Evolutionary conservation across 1,140 invertebrate species (phyloP), one percentile per base, ranked within the genome.

Genomic region (Philopotamus ludificatus): DNA sequence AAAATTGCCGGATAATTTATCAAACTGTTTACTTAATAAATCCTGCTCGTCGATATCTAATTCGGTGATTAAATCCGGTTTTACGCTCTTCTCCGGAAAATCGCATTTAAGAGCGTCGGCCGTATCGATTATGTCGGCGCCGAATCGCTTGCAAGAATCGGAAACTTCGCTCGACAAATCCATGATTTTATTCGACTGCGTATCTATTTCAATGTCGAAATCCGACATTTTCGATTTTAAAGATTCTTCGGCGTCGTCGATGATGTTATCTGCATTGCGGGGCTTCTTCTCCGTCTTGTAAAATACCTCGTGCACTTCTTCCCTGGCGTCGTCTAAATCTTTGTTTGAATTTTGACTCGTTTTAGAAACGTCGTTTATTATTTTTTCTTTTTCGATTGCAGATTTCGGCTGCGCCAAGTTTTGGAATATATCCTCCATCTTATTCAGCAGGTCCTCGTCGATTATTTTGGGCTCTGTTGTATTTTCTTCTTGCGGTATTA

Each of bases 361-460:
- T 1, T 72, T 66, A 63, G 79, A 79, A 1, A 81, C 68, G 60
- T 26, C 15, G n/a, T 1, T 18, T n/a, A 57, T 78, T 74, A n/a
- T 81, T 77, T 7, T 75, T 44, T 54, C 55, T 7, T 75, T 74
- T 62, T 72, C 76, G 0, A 71, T 47, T n/a, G 72, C 72, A 22
- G 77, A 76, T 70, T 79, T 79, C 15, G 73, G 64, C 44, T 75
- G 42, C 12, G 67, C 72, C 7, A 81, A 72, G 58, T 77, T 76
- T 71, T 75, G 77, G 66, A 81, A 81, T 76, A 81, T 79, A 71
- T 81, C 78, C 21, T 81, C 78, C 8, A 81, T 76, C 74, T 80
- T 79, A 55, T 73, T 76, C 3, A 80, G 71, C 20, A 81, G 65
- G 39, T 78, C 78, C 72, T 81, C 79, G 16, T 77, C 74, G 20